These are phyloP conservation scores for Cryptotermes secundus DNA, from an alignment of 1,140 invertebrate genomes.

Conservation along the genomic window DNA sequence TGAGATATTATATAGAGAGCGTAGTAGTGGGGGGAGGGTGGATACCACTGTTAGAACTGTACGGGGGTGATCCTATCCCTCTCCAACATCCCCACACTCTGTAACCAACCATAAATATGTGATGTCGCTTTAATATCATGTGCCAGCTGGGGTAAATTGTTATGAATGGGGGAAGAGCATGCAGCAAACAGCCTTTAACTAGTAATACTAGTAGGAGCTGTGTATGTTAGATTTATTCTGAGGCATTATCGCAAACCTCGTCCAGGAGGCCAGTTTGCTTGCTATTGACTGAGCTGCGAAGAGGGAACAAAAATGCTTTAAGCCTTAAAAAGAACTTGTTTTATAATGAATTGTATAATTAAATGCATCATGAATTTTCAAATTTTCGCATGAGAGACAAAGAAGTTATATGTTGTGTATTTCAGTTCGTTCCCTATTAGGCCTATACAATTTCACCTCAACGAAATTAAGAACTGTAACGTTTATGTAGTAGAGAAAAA, in stretches of 20 bases:
- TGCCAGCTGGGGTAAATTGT: slow-evolving; percentile 48
- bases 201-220: slow-evolving; percentile 30
- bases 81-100: not conserved
- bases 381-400: not conserved
- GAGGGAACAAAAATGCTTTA: slow-evolving; percentile 14
- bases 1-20: slow-evolving; percentile 32
- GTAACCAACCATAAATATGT: slow-evolving; percentile 45
- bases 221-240: slow-evolving; percentile 33
- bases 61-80: not conserved
- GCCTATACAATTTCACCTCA: not conserved
- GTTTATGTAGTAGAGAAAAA: not conserved
- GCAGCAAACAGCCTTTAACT: slow-evolving; percentile 34
- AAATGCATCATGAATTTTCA: slow-evolving; percentile 2
- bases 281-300: not conserved
- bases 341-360: not conserved
- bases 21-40: not conserved
- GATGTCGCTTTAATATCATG: slow-evolving; percentile 48
- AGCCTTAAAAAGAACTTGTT: not conserved
- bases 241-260: slow-evolving; percentile 29
- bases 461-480: not conserved
- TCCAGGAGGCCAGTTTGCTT: not conserved
- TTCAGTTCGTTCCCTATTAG: not conserved
- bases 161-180: slow-evolving; percentile 43
- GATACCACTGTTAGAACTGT: not conserved
- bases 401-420: not conserved